Evolutionary conservation across 1,140 invertebrate genomes (phyloP).

Genomic region (Stegodyphus dumicola): DNA sequence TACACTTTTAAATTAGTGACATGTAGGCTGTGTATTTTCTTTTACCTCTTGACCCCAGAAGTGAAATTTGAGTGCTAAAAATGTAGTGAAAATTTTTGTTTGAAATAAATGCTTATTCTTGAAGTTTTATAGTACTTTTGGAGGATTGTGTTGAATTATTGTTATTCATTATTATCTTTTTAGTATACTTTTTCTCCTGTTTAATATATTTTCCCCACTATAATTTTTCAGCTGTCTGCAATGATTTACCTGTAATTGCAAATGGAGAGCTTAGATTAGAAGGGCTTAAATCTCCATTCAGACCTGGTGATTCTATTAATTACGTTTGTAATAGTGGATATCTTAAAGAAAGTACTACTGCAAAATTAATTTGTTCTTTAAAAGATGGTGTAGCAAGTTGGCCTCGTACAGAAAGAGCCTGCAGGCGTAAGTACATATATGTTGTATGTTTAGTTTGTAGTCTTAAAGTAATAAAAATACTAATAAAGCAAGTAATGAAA

Average conservation of each 20-base stretch:
- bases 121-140: too few species aligned
- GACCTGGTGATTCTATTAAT: constrained; percentile 11
- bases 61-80: too few species aligned
- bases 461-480: too few species aligned
- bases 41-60: too few species aligned
- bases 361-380: constrained; percentile 10
- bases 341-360: neutral
- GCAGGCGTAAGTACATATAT: constrained; percentile 26
- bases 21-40: too few species aligned
- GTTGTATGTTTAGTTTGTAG: too few species aligned
- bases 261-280: constrained; percentile 19
- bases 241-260: constrained; percentile 16
- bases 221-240: constrained; percentile 24
- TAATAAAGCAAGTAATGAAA: too few species aligned
- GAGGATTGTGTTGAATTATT: too few species aligned
- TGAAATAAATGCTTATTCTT: too few species aligned
- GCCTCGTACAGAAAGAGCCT: constrained; percentile 9
- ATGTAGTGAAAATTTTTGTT: too few species aligned
- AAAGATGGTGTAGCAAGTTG: constrained; percentile 26
- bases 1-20: too few species aligned
- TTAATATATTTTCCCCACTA: neutral
- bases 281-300: constrained; percentile 14
- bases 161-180: neutral
- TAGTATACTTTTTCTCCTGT: neutral
- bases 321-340: constrained; percentile 18